Evolutionary conservation across 2,113 vertebrate genomes (phyloP).

Genomic region (Ammodytes marinus): DNA sequence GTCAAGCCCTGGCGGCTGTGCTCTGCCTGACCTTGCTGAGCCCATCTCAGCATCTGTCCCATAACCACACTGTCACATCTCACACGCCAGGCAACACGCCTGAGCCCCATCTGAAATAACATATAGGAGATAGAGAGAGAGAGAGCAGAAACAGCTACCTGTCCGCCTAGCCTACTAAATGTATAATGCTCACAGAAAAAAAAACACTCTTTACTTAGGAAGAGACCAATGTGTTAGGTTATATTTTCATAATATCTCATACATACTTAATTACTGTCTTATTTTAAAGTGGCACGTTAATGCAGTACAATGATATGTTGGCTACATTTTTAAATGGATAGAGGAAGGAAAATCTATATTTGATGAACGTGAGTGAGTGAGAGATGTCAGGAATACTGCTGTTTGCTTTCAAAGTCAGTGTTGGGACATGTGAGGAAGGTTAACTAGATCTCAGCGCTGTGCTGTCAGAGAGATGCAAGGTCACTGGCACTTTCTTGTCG

Average conservation of each 20-base stretch:
- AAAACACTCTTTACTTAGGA: not conserved
- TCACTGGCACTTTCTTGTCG: not conserved
- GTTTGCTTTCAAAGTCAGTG: constrained; percentile 31
- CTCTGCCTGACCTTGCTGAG: constrained; percentile 67
- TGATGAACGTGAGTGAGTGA: not conserved
- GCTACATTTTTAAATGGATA: not conserved
- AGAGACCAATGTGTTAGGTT: not conserved
- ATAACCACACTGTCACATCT: constrained; percentile 70
- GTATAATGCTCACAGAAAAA: not conserved
- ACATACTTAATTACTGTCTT: not conserved
- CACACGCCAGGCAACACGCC: constrained; percentile 59
- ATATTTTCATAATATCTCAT: not conserved
- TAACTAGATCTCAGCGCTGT: constrained; percentile 6
- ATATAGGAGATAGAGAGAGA: constrained; percentile 24
- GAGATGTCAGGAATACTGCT: not conserved
- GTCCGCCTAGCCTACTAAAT: constrained; percentile 17
- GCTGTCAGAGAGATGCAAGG: constrained; percentile 2
- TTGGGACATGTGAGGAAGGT: constrained; percentile 25
- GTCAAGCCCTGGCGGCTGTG: constrained; percentile 66
- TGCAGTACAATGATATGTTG: not conserved
- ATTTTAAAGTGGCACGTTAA: not conserved
- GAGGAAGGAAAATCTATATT: not conserved
- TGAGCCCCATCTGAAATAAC: constrained; percentile 55
- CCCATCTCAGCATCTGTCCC: constrained; percentile 62
- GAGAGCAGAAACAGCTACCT: constrained; percentile 16